Evolutionary conservation across 1,140 invertebrate species (phyloP).

Genomic region (Saccostrea echinata): DNA sequence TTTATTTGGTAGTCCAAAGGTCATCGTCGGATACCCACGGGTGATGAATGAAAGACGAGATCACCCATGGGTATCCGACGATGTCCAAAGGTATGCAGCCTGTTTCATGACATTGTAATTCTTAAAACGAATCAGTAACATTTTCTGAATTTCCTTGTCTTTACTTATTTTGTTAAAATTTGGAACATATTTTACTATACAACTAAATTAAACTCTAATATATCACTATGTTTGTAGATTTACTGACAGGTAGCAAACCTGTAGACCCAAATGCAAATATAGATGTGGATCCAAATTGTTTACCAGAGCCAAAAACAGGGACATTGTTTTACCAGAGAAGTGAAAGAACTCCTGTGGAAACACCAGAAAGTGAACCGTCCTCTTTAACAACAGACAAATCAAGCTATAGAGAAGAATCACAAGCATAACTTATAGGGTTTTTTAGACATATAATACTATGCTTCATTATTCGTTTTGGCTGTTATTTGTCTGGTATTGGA

Average conservation of each 20-base stretch:
- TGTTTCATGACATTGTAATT: no score
- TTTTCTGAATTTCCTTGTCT: no score
- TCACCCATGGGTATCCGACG: no score
- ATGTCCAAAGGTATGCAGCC: no score
- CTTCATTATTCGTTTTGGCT: neutral
- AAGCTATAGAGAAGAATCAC: neutral
- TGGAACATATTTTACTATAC: no score
- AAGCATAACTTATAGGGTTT: neutral
- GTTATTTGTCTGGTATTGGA: neutral
- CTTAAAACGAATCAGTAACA: no score
- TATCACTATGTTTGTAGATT: neutral
- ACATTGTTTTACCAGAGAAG: neutral
- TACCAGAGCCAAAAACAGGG: neutral
- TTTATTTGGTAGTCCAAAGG: no score
- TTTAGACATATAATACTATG: neutral
- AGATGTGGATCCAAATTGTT: neutral
- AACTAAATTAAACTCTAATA: neutral
- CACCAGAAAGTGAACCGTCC: neutral
- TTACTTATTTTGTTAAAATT: no score
- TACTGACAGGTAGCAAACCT: neutral
- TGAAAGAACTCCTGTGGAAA: neutral
- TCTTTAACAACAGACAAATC: neutral
- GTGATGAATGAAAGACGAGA: no score
- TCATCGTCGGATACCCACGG: no score
- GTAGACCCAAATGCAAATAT: neutral